Conservation (phyloP, 2,113 vertebrate genomes). For the Anhinga rufa region DNA sequence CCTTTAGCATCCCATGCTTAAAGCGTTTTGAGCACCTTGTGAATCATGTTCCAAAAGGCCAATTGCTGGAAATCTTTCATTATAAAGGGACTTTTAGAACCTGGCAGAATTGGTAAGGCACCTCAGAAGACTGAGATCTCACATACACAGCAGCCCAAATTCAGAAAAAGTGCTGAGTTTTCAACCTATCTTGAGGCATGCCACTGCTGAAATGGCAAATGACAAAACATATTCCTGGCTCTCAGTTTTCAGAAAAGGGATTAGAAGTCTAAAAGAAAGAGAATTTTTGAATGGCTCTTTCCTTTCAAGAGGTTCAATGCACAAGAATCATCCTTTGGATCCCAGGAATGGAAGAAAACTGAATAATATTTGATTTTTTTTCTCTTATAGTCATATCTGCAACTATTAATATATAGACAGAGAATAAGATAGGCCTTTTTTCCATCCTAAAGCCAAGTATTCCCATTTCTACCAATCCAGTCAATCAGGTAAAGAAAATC, state of each 20-base stretch:
- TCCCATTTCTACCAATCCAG: background rate
- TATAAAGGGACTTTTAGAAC: background rate
- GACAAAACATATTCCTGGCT: background rate
- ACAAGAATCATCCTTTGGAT: background rate
- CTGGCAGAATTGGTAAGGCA: background rate
- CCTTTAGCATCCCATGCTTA: background rate
- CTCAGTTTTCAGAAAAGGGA: background rate
- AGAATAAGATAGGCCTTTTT: background rate
- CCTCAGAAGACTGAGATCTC: background rate
- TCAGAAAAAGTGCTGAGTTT: background rate
- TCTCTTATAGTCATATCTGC: background rate
- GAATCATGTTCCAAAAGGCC: background rate
- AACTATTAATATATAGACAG: background rate
- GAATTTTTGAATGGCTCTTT: background rate
- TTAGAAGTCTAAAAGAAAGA: accelerated
- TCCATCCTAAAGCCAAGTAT: accelerated
- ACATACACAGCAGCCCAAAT: background rate
- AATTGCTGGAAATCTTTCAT: background rate
- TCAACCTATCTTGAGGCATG: accelerated
- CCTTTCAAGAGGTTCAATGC: background rate
- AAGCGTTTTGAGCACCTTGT: background rate
- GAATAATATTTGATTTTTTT: background rate
- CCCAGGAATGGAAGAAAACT: accelerated
- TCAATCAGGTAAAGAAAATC: background rate
- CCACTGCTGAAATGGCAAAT: background rate